These are phyloP conservation scores for Agonum fuliginosum DNA, from an alignment of 2,888 invertebrate genomes.

Conservation along the genomic window DNA sequence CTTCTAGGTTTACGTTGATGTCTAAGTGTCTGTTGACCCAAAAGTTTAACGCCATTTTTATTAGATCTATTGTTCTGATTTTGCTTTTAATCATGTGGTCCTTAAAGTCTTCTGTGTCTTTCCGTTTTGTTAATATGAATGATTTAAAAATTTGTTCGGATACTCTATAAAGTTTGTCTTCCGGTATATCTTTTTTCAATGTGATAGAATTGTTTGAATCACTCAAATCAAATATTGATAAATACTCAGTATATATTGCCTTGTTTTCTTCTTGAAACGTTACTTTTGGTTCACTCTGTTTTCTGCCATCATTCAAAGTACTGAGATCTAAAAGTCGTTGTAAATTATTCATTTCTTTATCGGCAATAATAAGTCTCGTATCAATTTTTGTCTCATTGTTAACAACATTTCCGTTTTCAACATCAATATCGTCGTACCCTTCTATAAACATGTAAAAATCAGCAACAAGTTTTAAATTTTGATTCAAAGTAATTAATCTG, in stretches of 20 bases:
- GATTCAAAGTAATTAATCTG: constrained; percentile 66
- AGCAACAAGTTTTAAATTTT: constrained; percentile 67
- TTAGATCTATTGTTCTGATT: constrained; percentile 79
- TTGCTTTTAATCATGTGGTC: constrained; percentile 68
- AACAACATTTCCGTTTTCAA: constrained; percentile 66
- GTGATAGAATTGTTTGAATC: constrained; percentile 65
- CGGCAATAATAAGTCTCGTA: constrained; percentile 70
- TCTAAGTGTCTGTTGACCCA: constrained; percentile 80
- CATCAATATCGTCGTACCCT: constrained; percentile 63
- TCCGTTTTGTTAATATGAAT: constrained; percentile 66
- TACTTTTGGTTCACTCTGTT: constrained; percentile 74
- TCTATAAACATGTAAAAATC: constrained; percentile 67
- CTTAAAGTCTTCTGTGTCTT: constrained; percentile 65
- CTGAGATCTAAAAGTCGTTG: constrained; percentile 79
- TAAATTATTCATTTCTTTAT: constrained; percentile 78
- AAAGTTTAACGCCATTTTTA: constrained; percentile 82
- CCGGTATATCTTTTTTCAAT: constrained; percentile 71
- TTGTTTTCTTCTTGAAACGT: constrained; percentile 76
- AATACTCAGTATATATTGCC: constrained; percentile 75
- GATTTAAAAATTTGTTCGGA: constrained; percentile 69
- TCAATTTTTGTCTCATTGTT: constrained; percentile 61
- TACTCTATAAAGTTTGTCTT: constrained; percentile 70
- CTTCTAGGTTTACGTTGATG: constrained; percentile 71
- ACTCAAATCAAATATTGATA: constrained; percentile 74
- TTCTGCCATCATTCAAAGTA: constrained; percentile 69